Percentiles rank a stretch among this genome's conserved stretches.
Conservation (phyloP, 1,140 invertebrate genomes). For the Berghia stephanieae region DNA sequence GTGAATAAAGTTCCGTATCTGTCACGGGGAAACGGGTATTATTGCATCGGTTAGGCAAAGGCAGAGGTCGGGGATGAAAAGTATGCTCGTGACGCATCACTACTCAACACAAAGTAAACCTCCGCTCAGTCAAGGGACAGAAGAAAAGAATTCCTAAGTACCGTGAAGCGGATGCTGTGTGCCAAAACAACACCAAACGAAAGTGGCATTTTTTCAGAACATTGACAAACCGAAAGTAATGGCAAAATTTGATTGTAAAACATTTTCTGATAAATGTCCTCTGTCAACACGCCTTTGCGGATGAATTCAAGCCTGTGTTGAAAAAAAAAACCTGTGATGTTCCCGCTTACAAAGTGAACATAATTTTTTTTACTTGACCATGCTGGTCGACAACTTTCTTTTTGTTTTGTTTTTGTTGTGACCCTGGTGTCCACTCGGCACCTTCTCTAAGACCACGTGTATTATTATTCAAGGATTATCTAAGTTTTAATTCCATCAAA, state of each 20-base stretch:
- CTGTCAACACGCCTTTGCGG: slow-evolving; percentile 44
- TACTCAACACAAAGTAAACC: slow-evolving; percentile 47
- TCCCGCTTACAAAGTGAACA: slow-evolving; percentile 65
- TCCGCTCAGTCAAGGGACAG: slow-evolving; percentile 55
- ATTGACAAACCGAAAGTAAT: slow-evolving; percentile 28
- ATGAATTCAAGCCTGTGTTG: slow-evolving; percentile 48
- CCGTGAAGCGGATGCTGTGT: slow-evolving; percentile 38
- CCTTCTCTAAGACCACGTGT: too few relatives aligned
- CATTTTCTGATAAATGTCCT: slow-evolving; percentile 6
- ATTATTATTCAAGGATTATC: too few relatives aligned
- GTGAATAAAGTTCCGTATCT: not conserved
- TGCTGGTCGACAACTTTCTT: slow-evolving; percentile 56
- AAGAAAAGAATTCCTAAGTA: slow-evolving; percentile 57
- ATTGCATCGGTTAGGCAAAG: slow-evolving; percentile 18
- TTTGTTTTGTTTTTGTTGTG: slow-evolving; percentile 37
- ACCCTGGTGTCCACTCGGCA: too few relatives aligned
- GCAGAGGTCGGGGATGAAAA: slow-evolving; percentile 36
- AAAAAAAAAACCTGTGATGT: slow-evolving; percentile 51
- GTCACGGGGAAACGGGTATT: slow-evolving; percentile 9
- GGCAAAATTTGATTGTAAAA: not conserved
- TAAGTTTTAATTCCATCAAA: too few relatives aligned
- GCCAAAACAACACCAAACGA: slow-evolving; percentile 33
- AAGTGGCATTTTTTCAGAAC: slow-evolving; percentile 27
- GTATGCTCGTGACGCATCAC: slow-evolving; percentile 61
- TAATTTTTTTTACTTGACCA: slow-evolving; percentile 63